phyloP scores from a whole-genome alignment of 1,140 invertebrate genomes.

The Macrosteles quadrilineatus region DNA sequence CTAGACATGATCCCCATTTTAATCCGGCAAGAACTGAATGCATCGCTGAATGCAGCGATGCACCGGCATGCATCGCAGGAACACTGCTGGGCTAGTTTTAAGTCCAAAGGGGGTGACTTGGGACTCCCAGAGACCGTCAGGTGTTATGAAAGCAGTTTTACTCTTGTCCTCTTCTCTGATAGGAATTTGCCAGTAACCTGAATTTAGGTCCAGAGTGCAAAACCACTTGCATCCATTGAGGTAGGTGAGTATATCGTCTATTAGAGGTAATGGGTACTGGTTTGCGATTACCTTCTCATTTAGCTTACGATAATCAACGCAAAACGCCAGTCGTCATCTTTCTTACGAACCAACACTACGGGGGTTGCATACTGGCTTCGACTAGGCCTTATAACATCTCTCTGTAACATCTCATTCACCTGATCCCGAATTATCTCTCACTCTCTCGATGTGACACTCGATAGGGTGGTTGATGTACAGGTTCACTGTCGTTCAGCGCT shows the following conservation, averaged over 20 bases:
- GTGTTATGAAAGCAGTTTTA: slow-evolving; percentile 35
- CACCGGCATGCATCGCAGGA: slow-evolving; percentile 41
- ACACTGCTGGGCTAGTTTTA: slow-evolving; percentile 43
- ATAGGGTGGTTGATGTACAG: slow-evolving; percentile 11
- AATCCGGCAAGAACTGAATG: slow-evolving; percentile 35
- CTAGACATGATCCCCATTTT: slow-evolving; percentile 15
- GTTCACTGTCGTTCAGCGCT: neutral
- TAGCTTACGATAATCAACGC: slow-evolving; percentile 51
- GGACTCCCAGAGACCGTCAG: slow-evolving; percentile 45
- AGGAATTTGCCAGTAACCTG: slow-evolving; percentile 41
- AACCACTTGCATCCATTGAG: no score
- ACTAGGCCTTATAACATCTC: slow-evolving; percentile 49
- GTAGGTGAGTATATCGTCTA: neutral
- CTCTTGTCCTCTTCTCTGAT: slow-evolving; percentile 7
- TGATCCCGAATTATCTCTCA: slow-evolving; percentile 30
- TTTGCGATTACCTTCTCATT: slow-evolving; percentile 49
- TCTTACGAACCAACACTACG: slow-evolving; percentile 55
- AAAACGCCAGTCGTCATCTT: slow-evolving; percentile 52
- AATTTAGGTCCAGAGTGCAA: slow-evolving; percentile 44
- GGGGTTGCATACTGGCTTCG: slow-evolving; percentile 52
- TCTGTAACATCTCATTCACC: slow-evolving; percentile 42
- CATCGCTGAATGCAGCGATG: no score
- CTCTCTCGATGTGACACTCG: neutral
- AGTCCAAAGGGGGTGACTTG: slow-evolving; percentile 43
- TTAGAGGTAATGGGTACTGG: slow-evolving; percentile 38